Evolutionary conservation across 2,888 invertebrate genomes (phyloP).

Genomic region (Phyto melanocephala): DNA sequence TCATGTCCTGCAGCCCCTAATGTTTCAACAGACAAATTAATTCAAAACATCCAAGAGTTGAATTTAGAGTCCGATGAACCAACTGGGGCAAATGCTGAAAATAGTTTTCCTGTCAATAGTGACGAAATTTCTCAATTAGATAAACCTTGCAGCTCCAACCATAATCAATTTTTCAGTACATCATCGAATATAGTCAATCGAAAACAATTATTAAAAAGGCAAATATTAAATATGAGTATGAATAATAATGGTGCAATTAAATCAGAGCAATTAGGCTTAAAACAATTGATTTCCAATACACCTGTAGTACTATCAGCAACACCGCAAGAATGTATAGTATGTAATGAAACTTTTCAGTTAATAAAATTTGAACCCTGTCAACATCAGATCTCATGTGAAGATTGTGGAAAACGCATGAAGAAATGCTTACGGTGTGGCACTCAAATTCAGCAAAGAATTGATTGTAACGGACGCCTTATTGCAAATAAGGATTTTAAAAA

Average conservation of each 20-base stretch:
- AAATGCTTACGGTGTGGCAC: conserved; percentile 86
- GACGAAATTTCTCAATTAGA: not conserved
- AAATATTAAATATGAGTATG: not conserved
- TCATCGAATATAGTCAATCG: conserved; percentile 30
- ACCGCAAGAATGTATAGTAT: conserved; percentile 83
- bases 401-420: conserved; percentile 88
- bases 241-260: conserved; percentile 33
- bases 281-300: not conserved
- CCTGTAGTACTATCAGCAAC: not conserved
- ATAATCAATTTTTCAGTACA: conserved; percentile 16
- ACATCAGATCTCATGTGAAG: conserved; percentile 86
- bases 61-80: conserved; percentile 65
- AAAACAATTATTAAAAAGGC: conserved; percentile 6
- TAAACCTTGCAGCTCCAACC: conserved; percentile 38
- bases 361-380: conserved; percentile 87
- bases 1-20: conserved; percentile 51
- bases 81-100: conserved; percentile 53
- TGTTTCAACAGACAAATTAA: conserved; percentile 60
- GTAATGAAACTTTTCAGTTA: conserved; percentile 84
- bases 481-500: conserved; percentile 78
- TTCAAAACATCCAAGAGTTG: conserved; percentile 66
- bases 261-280: conserved; percentile 7
- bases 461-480: conserved; percentile 80
- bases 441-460: conserved; percentile 81
- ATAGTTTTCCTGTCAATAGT: not conserved